Evolutionary conservation across 2,113 vertebrate species (phyloP), one percentile per base, ranked within the genome.

Genomic region (Coreoperca whiteheadi): DNA sequence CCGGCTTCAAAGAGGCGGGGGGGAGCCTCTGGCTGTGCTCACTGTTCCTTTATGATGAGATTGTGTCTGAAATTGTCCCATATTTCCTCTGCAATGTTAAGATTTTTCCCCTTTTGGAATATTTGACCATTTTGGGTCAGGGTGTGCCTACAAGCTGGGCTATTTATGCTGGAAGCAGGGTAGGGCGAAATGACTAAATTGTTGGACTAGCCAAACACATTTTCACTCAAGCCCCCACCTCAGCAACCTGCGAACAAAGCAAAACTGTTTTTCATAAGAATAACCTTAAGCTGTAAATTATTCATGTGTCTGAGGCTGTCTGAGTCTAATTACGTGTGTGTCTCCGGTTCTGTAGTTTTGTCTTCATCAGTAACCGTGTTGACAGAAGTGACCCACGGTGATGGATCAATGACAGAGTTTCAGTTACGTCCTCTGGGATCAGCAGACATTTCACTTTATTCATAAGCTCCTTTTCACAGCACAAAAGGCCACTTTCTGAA

Each of bases 401-500:
- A 39, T 81, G 53, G 56, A 81, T 37, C 63, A 25, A 65, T 60
- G 73, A 83, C 77, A 82, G 72, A 61, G 54, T 57, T 82, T 86
- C 70, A 60, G 83, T 72, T 86, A 34, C 71, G 50, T 77, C 83
- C 84, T 82, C 64, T 0, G 75, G 86, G 81, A 83, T 71, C 56
- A 8, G 72, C 64, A 61, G 60, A 57, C 81, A 84, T 91, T 88
- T 81, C 34, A 6, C 71, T 74, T 73, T 46, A 57, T 85, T 90
- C 57, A 88, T 81, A 70, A 64, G 74, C 76, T 89, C 77, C 80
- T 80, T 86, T n/a, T 87, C 87, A 90, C 71, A 54, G 32, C 68
- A 46, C 15, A 79, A 78, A n/a, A 88, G 84, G 64, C 50, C 81
- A 74, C 83, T 77, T 46, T 46, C 74, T 78, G 79, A 66, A 43